Evolutionary conservation across 2,797 vertebrate genomes (phyloP), one percentile per base, ranked within the genome.

Genomic region (Chiloscyllium punctatum): DNA sequence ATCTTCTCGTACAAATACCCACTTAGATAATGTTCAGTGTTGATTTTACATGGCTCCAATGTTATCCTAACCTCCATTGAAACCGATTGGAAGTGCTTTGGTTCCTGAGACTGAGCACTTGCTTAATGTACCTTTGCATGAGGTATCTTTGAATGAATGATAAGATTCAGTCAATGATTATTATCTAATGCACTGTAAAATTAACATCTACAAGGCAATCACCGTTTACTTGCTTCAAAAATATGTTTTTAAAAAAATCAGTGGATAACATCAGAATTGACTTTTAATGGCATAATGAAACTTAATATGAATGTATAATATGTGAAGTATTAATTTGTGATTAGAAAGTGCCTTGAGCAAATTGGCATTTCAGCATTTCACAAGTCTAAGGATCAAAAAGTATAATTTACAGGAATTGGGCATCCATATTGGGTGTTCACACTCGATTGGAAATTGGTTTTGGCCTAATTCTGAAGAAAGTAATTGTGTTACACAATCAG

Each of bases 41-140:
- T 33, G 69, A 74, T 94, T 51, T 72, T 94, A 57, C 3, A 57
- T 57, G 57, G 94, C 69, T 94, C 13, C 30, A 94, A 94, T 72
- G 72, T 74, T 74, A 94, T 94, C 37, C 21, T 51, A 16, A 42
- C 25, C 66, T 16, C 42, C 5, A 74, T 6, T 53, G 25, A 74
- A 74, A 94, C 51, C 94, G 69, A 94, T 94, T 94, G 72, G 94
- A 71, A 74, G 94, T 42, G 11, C 37, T 94, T 53, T 51, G 16
- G 3, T 94, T 74, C 57, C 68, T 51, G 42, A 48, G 25, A 72
- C 42, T 94, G 69, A 94, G 16, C 66, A 27, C 42, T 72, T 72
- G 69, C 9, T 37, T 94, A 51, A 74, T 94, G 69, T 48, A 68
- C 13, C 69, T 94, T 37, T 48, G 94, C 16, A 33, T 30, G 51